A percentile compares a stretch with the other conserved stretches of the same genome.
Evolutionary conservation across 1,140 invertebrate genomes (phyloP).

Genomic region (Acyrthosiphon pisum): DNA sequence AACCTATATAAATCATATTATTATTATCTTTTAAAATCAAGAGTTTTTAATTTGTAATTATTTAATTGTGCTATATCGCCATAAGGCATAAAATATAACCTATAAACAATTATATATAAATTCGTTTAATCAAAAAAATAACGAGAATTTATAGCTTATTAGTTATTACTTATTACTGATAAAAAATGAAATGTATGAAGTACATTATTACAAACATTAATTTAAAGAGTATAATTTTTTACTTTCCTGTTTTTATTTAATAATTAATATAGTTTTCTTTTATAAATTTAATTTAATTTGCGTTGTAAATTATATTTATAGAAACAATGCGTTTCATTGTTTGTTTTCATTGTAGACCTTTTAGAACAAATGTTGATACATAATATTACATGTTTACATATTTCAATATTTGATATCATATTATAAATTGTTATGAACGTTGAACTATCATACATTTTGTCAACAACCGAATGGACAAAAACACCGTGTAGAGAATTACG

Average conservation of each 20-base stretch:
- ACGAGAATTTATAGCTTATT: not conserved
- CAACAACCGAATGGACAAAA: not conserved
- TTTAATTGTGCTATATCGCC: no score
- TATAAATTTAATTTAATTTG: not conserved
- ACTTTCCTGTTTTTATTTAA: not conserved
- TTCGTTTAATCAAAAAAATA: not conserved
- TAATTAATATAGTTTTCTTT: not conserved
- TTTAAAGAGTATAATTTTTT: not conserved
- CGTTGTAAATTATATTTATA: not conserved
- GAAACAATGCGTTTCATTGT: not conserved
- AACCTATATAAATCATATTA: not conserved
- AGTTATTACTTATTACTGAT: not conserved
- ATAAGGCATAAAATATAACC: no score
- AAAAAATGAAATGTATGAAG: not conserved
- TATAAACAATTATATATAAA: not conserved
- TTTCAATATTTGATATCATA: no score
- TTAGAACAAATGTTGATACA: not conserved
- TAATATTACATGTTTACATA: no score
- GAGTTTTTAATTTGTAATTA: no score
- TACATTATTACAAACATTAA: not conserved
- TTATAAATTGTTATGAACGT: not conserved
- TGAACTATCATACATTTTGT: not conserved
- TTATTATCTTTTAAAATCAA: not conserved
- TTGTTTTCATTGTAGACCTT: not conserved
- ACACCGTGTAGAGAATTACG: not conserved